Percentiles rank a stretch among this genome's conserved stretches.
Conservation (phyloP, 2,888 invertebrate genomes). For the Deilephila elpenor region DNA sequence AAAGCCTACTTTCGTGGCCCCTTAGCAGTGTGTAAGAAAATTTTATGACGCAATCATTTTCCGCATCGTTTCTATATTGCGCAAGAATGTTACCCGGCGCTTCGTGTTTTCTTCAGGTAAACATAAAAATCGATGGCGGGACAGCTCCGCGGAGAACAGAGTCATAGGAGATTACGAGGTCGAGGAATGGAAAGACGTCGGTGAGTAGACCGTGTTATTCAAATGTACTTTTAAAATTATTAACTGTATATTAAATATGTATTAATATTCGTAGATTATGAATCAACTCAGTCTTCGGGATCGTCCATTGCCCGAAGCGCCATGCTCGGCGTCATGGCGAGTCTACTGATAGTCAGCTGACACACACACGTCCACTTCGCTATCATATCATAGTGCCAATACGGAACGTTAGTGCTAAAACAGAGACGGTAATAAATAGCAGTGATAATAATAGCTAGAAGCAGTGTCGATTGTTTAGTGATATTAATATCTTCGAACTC, state of each 20-base stretch:
- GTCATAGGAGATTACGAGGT: conserved; percentile 88
- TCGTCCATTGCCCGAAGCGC: conserved; percentile 51
- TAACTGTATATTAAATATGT: not conserved
- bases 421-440: conserved; percentile 46
- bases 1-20: conserved; percentile 66
- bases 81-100: conserved; percentile 51
- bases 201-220: conserved; percentile 65
- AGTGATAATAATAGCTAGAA: conserved; percentile 46
- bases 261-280: conserved; percentile 66
- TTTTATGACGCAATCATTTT: conserved; percentile 66
- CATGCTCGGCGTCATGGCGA: conserved; percentile 53
- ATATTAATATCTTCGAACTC: conserved; percentile 25
- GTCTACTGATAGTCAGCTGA: conserved; percentile 68
- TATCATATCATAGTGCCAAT: conserved; percentile 68
- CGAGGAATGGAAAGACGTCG: conserved; percentile 90
- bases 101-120: conserved; percentile 74
- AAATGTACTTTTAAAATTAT: not conserved
- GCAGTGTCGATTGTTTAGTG: conserved; percentile 35
- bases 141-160: conserved; percentile 84
- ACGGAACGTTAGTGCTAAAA: conserved; percentile 54
- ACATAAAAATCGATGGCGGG: conserved; percentile 84
- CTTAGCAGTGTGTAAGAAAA: conserved; percentile 61
- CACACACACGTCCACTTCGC: conserved; percentile 43
- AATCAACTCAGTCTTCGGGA: conserved; percentile 75
- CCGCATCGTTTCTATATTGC: conserved; percentile 52